Evolutionary conservation across 2,797 vertebrate genomes (phyloP), one percentile per base, ranked within the genome.

Genomic region (Falco peregrinus): DNA sequence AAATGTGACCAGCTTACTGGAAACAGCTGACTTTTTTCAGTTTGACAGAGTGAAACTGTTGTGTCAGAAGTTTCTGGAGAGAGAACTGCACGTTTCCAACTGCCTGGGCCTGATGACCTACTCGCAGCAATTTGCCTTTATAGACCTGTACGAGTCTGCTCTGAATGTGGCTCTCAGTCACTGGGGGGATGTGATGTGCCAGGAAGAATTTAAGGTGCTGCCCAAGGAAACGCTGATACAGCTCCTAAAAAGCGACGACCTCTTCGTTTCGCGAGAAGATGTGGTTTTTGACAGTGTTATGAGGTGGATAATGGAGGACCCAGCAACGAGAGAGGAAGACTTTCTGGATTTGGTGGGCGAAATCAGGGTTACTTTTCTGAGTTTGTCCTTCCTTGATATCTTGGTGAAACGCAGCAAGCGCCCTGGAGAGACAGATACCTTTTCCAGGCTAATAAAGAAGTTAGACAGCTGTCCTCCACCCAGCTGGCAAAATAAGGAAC

Each of bases 41-140:
- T 94, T 99, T 41, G 98, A 99, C 48, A 95, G 84, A 70, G 98
- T 98, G 82, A 98, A 98, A 84, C 93, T 98, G 61, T 87, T 98
- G 61, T 99, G 99, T 93, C 98, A 98, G 94, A 98, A 98, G 89
- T 99, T 99, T 90, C 96, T 99, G 86, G 98, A 99, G 92, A 96
- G 99, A 43, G 98, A 99, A 95, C 96, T 99, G 76, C 98, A 98
- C 57, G 93, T 99, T 64, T 98, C 98, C 69, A 99, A 99, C 97
- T 99, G 99, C 92, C 94, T 99, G 96, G 98, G 98, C 54, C 98
- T 99, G 98, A 98, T 99, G 98, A 96, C 95, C 29, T 99, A 98
- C 19, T 98, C 99, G 2, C 98, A 98, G 98, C 98, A 97, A 29
- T 98, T 98, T 71, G 98, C 98, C 54, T 99, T 98, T 61, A n/a